Percentiles rank a stretch among this genome's conserved stretches.
Conservation (phyloP, 2,888 invertebrate genomes). For the Andrena praecox region DNA sequence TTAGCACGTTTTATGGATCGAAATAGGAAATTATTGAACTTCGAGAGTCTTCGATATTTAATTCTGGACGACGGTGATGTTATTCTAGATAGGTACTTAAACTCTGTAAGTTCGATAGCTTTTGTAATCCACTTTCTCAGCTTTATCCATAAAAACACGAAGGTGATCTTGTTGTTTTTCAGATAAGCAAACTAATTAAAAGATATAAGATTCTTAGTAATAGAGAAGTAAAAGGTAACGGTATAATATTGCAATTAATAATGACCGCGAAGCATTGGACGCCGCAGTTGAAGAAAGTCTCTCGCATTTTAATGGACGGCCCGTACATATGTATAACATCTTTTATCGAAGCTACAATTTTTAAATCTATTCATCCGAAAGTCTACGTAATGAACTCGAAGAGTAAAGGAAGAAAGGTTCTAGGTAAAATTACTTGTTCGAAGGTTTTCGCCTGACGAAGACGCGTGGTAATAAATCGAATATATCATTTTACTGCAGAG, state of each 20-base stretch:
- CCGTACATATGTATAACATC: constrained; percentile 90
- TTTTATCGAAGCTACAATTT: constrained; percentile 91
- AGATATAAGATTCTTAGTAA: constrained; percentile 69
- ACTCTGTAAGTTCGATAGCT: constrained; percentile 71
- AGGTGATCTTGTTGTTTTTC: constrained; percentile 30
- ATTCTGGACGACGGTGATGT: constrained; percentile 91
- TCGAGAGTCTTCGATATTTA: constrained; percentile 88
- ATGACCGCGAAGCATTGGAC: constrained; percentile 89
- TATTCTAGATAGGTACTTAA: constrained; percentile 86
- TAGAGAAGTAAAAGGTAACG: constrained; percentile 54
- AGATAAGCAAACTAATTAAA: constrained; percentile 67
- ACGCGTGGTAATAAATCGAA: not conserved
- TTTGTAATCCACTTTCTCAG: not conserved
- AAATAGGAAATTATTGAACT: constrained; percentile 86
- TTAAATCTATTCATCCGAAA: constrained; percentile 87
- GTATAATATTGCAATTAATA: constrained; percentile 86
- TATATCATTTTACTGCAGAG: constrained; percentile 73
- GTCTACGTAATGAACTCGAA: constrained; percentile 84
- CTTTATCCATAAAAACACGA: constrained; percentile 7
- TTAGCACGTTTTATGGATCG: constrained; percentile 85
- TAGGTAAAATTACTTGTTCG: constrained; percentile 75
- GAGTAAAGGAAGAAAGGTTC: constrained; percentile 85
- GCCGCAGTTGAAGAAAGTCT: constrained; percentile 86
- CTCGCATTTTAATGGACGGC: constrained; percentile 86
- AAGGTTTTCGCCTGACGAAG: not conserved